phyloP scores from a whole-genome alignment of 1,140 invertebrate species.

The Heliconius nattereri region DNA sequence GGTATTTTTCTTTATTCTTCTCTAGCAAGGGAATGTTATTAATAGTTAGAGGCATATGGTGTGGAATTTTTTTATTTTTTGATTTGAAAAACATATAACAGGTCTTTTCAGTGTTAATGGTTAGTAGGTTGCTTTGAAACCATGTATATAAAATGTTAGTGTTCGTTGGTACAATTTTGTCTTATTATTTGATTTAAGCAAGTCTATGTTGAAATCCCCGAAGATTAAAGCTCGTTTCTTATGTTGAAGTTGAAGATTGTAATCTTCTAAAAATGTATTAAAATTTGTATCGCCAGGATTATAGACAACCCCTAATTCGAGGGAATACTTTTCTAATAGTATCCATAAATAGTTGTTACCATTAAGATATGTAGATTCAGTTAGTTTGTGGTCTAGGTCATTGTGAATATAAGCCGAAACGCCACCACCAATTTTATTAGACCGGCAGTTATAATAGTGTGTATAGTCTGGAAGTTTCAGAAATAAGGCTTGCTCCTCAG shows the following conservation, averaged over 20 bases:
- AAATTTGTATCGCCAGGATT: constrained; percentile 25
- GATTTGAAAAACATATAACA: too few relatives aligned
- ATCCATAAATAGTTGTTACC: constrained; percentile 35
- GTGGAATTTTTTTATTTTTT: too few relatives aligned
- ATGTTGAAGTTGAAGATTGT: not conserved
- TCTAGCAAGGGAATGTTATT: too few relatives aligned
- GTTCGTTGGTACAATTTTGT: constrained; percentile 15
- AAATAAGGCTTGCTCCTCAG: constrained; percentile 19
- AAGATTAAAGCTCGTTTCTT: constrained; percentile 27
- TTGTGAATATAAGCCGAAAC: constrained; percentile 27
- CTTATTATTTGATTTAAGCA: constrained; percentile 13
- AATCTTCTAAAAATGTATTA: not conserved
- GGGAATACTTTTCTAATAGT: constrained; percentile 18
- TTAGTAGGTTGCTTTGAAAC: too few relatives aligned
- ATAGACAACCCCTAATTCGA: constrained; percentile 30
- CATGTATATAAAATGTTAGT: not conserved
- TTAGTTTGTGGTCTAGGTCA: constrained; percentile 21
- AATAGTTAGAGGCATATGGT: too few relatives aligned
- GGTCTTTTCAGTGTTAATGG: too few relatives aligned
- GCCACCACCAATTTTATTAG: constrained; percentile 24
- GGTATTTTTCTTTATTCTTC: too few relatives aligned
- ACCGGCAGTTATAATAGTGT: constrained; percentile 23
- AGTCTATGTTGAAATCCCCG: constrained; percentile 26
- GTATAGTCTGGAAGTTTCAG: constrained; percentile 23
- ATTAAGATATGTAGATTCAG: constrained; percentile 12